Evolutionary conservation across 2,113 vertebrate species (phyloP).

Genomic region (Alouatta palliata): DNA sequence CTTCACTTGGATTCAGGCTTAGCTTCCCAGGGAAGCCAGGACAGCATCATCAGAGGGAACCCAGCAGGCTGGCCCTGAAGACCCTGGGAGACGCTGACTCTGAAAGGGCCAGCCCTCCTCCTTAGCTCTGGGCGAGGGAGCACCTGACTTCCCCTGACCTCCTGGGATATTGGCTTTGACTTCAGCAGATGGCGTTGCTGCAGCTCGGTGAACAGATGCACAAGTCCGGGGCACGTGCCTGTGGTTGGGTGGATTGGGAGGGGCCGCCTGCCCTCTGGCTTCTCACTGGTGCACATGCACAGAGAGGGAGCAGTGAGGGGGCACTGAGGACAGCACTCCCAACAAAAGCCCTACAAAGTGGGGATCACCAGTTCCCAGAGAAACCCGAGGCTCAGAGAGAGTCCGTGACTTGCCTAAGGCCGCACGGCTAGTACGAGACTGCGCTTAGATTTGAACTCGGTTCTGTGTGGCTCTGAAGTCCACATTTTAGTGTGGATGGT

Average conservation of each 20-base stretch:
- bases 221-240: not conserved
- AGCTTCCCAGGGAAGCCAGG: not conserved
- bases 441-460: not conserved
- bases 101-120: fast-evolving
- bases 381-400: fast-evolving
- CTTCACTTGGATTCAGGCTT: not conserved
- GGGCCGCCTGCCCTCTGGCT: not conserved
- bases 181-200: not conserved
- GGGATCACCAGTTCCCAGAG: not conserved
- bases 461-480: not conserved
- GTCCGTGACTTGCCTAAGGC: not conserved
- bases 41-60: not conserved
- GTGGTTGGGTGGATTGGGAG: not conserved
- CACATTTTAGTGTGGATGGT: not conserved
- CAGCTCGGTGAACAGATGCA: not conserved
- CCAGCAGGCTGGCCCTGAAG: not conserved
- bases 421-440: not conserved
- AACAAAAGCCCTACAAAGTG: not conserved
- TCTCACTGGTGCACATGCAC: fast-evolving
- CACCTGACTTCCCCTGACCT: not conserved
- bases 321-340: not conserved
- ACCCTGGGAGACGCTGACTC: too few relatives aligned
- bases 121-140: too few relatives aligned
- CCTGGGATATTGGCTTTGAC: not conserved
- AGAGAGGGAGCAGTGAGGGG: fast-evolving